phyloP scores from a whole-genome alignment of 2,888 invertebrate species.

The Apantesis nais region DNA sequence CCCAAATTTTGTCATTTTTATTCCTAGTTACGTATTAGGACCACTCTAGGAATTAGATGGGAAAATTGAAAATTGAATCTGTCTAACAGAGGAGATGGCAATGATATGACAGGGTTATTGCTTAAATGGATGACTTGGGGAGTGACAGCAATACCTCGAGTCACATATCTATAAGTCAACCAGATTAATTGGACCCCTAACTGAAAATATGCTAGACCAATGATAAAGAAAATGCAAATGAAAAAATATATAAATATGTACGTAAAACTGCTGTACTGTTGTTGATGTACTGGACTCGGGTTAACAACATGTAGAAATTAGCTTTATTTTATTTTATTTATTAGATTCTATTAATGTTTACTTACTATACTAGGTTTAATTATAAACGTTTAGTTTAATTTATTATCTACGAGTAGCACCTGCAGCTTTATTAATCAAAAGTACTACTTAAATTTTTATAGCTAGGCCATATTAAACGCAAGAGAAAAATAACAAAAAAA shows the following conservation, averaged over 20 bases:
- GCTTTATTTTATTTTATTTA: background rate
- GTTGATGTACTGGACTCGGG: background rate
- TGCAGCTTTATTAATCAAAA: background rate
- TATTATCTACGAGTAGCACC: background rate
- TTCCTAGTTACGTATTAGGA: background rate
- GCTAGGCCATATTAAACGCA: background rate
- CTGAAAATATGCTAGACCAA: background rate
- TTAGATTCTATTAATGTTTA: background rate
- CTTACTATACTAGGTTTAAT: background rate
- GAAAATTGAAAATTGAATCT: no score
- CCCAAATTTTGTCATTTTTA: background rate
- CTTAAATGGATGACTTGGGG: no score
- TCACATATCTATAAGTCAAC: no score
- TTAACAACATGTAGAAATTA: background rate
- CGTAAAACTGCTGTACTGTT: background rate
- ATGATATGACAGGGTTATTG: no score
- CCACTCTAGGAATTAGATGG: no score
- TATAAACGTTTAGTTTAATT: background rate
- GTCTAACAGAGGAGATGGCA: no score
- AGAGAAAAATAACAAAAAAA: background rate
- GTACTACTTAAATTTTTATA: background rate
- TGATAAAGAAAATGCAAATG: no score
- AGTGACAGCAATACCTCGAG: no score
- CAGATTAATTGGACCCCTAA: no score
- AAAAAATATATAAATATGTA: no score